Evolutionary conservation across 2,888 invertebrate genomes (phyloP).

Genomic region (Drosophila affinis): DNA sequence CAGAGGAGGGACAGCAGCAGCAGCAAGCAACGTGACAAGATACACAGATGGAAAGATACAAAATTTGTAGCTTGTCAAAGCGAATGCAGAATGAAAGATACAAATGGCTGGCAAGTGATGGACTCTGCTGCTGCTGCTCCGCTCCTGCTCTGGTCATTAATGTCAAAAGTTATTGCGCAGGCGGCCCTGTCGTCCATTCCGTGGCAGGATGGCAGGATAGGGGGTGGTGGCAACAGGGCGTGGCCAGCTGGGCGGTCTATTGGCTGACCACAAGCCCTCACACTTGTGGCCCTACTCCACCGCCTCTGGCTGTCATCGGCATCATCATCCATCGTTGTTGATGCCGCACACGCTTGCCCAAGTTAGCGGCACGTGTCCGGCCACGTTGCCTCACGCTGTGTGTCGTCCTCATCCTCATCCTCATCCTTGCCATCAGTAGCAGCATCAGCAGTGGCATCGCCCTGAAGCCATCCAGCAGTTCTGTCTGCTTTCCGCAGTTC

Average conservation of each 20-base stretch:
- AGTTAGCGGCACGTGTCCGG: constrained; percentile 74
- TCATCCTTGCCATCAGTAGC: constrained; percentile 20
- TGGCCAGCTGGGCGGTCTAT: constrained; percentile 35
- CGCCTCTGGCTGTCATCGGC: constrained; percentile 37
- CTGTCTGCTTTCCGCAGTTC: constrained; percentile 51
- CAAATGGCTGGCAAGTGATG: constrained; percentile 69
- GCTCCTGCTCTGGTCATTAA: constrained; percentile 62
- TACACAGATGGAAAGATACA: constrained; percentile 50
- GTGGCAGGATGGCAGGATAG: constrained; percentile 35
- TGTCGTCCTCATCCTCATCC: constrained; percentile 22
- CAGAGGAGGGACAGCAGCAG: constrained; percentile 7
- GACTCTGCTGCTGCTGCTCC: constrained; percentile 40
- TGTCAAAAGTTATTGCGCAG: constrained; percentile 79
- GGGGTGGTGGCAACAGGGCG: constrained; percentile 26
- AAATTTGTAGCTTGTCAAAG: constrained; percentile 77
- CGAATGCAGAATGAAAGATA: constrained; percentile 49
- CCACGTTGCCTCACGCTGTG: constrained; percentile 63
- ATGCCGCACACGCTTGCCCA: constrained; percentile 78
- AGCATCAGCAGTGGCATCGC: constrained; percentile 9
- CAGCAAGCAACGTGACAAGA: constrained; percentile 4
- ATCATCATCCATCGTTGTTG: constrained; percentile 60
- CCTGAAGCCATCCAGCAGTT: constrained; percentile 60
- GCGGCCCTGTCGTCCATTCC: constrained; percentile 39
- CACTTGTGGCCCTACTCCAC: constrained; percentile 53
- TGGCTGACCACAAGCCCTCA: constrained; percentile 75